A percentile compares a stretch with the other conserved stretches of the same genome.
Conservation (phyloP, 2,888 invertebrate genomes). For the Frankliniella fusca region DNA sequence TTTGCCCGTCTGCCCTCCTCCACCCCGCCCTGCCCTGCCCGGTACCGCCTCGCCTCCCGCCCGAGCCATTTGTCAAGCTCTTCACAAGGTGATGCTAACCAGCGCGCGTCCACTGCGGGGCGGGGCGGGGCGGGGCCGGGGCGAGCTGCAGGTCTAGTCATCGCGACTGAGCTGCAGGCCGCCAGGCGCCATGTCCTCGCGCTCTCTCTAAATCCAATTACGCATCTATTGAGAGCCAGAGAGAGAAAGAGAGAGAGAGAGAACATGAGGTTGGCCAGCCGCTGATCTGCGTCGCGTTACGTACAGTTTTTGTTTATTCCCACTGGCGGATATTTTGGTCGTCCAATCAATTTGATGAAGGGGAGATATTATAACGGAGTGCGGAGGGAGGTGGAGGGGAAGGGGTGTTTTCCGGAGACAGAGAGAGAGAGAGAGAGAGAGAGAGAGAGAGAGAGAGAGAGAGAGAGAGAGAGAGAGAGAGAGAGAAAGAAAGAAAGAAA, state of each 20-base stretch:
- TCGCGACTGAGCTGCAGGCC: too few species aligned
- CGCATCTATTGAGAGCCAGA: neutral
- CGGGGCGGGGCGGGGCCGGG: neutral
- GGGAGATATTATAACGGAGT: neutral
- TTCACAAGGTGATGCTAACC: conserved; percentile 8
- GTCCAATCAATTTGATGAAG: conserved; percentile 7
- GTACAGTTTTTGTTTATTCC: conserved; percentile 6
- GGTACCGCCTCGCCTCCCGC: too few species aligned
- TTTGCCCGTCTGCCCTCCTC: too few species aligned
- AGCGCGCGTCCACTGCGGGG: neutral
- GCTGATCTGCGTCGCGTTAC: neutral
- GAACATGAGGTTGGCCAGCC: neutral
- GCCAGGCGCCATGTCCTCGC: neutral
- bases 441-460: neutral
- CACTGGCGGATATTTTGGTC: conserved; percentile 2
- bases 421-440: neutral
- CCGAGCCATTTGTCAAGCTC: conserved; percentile 8
- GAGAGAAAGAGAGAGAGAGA: conserved; percentile 18
- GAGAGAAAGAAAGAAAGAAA: neutral
- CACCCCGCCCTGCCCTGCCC: neutral
- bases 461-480: conserved; percentile 11
- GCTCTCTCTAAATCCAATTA: neutral
- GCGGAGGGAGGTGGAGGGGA: neutral
- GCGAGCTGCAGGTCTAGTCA: too few species aligned
- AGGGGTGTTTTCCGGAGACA: neutral